A percentile compares a stretch with the other conserved stretches of the same genome.
Conservation (phyloP, 2,888 invertebrate genomes). For the Sisyra terminalis region DNA sequence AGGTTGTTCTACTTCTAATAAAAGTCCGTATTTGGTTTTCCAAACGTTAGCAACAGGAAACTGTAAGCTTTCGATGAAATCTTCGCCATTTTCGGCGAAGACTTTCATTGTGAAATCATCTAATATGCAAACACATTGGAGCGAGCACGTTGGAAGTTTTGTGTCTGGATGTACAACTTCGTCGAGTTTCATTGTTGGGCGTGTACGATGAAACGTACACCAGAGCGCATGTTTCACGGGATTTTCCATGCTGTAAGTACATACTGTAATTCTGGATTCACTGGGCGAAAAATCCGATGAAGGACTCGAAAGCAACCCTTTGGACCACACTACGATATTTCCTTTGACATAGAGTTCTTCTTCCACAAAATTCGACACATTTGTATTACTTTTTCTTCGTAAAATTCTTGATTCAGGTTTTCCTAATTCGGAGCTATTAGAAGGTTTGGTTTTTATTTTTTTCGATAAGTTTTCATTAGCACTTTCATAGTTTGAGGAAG, state of each 20-base stretch:
- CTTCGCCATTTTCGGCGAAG: constrained; percentile 64
- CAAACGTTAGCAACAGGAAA: constrained; percentile 67
- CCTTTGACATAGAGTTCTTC: constrained; percentile 81
- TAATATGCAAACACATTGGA: constrained; percentile 53
- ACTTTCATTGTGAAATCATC: constrained; percentile 63
- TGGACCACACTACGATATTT: constrained; percentile 68
- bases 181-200: constrained; percentile 26
- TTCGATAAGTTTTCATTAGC: too few relatives aligned
- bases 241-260: constrained; percentile 68
- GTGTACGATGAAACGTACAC: constrained; percentile 43
- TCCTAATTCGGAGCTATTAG: constrained; percentile 4
- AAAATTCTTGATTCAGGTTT: constrained; percentile 7
- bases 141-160: constrained; percentile 17
- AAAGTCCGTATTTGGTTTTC: constrained; percentile 70
- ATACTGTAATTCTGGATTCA: constrained; percentile 38
- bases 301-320: constrained; percentile 37
- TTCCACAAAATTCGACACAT: constrained; percentile 34
- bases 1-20: constrained; percentile 55
- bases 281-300: constrained; percentile 31
- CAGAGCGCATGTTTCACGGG: constrained; percentile 68
- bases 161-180: too few relatives aligned
- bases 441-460: too few relatives aligned
- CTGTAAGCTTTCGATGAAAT: constrained; percentile 66
- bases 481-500: too few relatives aligned
- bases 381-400: neutral